Evolutionary conservation across 2,888 invertebrate genomes (phyloP).

Genomic region (Dynastes grantii): DNA sequence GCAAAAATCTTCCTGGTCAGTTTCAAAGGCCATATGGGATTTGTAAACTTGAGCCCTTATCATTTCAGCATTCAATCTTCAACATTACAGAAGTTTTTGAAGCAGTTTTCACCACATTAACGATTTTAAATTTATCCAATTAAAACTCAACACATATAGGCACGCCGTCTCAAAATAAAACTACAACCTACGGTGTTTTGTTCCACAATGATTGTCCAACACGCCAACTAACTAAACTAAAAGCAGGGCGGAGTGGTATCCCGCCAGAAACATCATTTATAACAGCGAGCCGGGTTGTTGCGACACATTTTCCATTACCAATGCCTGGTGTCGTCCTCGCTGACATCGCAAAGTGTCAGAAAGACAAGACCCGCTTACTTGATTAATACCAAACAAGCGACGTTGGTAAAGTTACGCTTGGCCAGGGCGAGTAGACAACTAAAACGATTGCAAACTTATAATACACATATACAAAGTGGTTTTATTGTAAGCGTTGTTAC

Average conservation of each 20-base stretch:
- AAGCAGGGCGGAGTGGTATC: not conserved
- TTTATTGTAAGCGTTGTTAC: not conserved
- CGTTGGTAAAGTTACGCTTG: conserved; percentile 51
- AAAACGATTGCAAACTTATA: conserved; percentile 36
- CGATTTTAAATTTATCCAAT: no score
- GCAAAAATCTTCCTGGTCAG: no score
- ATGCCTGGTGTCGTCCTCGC: conserved; percentile 49
- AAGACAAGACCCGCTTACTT: conserved; percentile 50
- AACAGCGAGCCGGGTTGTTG: conserved; percentile 43
- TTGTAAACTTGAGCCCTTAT: no score
- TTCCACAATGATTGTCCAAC: no score
- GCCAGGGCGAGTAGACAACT: conserved; percentile 48
- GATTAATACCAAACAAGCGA: conserved; percentile 57
- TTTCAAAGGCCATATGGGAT: no score
- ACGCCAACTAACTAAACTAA: no score
- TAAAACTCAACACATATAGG: no score
- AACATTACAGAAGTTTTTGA: no score
- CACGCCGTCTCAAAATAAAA: no score
- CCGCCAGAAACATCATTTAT: conserved; percentile 48
- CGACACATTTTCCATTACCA: conserved; percentile 50
- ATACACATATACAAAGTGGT: not conserved
- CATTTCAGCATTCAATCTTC: no score
- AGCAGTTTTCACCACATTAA: no score
- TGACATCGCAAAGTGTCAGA: conserved; percentile 51
- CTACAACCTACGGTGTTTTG: no score